phyloP scores from a whole-genome alignment of 2,888 invertebrate genomes.

The Amiota communis region DNA sequence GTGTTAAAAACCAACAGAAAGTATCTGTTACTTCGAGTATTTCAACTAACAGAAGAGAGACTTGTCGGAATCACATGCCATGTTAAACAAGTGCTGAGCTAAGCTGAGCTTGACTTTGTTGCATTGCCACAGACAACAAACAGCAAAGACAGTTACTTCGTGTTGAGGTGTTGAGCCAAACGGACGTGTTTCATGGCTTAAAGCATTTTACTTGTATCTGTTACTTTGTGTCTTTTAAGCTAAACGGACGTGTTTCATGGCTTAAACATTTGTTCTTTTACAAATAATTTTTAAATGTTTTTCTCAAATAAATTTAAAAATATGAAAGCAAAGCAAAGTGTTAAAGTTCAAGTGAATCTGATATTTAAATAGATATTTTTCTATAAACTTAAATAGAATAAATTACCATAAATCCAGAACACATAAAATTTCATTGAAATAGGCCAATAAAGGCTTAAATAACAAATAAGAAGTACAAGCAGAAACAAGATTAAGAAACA shows the following conservation, averaged over 20 bases:
- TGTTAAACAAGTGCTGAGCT: too few species aligned
- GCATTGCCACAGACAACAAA: neutral
- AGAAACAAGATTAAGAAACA: neutral
- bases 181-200: neutral
- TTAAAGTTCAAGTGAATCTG: too few species aligned
- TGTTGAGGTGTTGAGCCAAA: neutral
- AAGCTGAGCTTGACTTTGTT: too few species aligned
- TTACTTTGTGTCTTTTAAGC: neutral
- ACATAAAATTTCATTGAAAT: neutral
- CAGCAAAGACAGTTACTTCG: neutral
- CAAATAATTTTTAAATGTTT: neutral
- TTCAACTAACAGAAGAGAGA: too few species aligned
- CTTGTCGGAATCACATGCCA: too few species aligned
- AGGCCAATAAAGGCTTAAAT: neutral
- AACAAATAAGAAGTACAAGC: neutral
- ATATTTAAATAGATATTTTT: too few species aligned
- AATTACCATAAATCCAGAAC: neutral
- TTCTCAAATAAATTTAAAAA: too few species aligned
- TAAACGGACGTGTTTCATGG: constrained; percentile 2
- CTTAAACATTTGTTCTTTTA: constrained; percentile 8
- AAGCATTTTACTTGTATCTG: neutral
- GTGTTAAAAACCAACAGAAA: too few species aligned
- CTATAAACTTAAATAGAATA: neutral
- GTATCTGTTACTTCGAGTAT: too few species aligned
- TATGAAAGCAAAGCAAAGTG: too few species aligned